These are phyloP conservation scores for Orchesellides sinensis DNA, from an alignment of 2,888 invertebrate genomes.

Conservation along the genomic window DNA sequence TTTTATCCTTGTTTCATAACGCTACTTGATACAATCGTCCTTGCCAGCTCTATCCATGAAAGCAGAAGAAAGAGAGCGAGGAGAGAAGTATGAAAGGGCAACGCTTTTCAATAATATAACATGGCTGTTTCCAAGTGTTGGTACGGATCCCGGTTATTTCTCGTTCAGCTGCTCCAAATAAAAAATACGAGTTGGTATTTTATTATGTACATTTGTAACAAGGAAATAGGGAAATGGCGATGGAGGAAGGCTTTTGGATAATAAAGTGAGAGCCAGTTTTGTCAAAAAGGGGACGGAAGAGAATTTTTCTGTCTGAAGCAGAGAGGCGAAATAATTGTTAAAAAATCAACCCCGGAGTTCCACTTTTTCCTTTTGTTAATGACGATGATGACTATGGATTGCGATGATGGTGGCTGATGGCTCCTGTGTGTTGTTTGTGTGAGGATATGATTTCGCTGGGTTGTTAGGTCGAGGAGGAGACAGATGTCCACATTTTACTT, in stretches of 20 bases:
- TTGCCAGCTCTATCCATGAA: background rate
- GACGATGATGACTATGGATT: slow-evolving; percentile 8
- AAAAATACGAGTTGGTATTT: background rate
- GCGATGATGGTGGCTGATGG: slow-evolving; percentile 31
- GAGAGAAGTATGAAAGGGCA: no score
- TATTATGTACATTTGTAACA: no score
- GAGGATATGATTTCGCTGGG: slow-evolving; percentile 9
- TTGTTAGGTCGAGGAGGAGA: slow-evolving; percentile 17
- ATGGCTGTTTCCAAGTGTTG: no score
- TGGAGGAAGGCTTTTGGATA: slow-evolving; percentile 16
- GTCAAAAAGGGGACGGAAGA: slow-evolving; percentile 8
- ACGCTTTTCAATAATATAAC: no score
- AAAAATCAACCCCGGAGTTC: slow-evolving; percentile 65
- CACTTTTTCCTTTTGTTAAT: slow-evolving; percentile 47
- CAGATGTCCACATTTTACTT: slow-evolving; percentile 59
- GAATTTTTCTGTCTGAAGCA: slow-evolving; percentile 7
- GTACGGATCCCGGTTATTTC: no score
- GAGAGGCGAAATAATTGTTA: slow-evolving; percentile 45
- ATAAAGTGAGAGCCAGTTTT: slow-evolving; percentile 26
- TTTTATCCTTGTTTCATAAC: background rate
- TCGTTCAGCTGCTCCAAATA: background rate
- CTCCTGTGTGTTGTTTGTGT: slow-evolving; percentile 32
- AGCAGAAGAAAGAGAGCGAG: no score
- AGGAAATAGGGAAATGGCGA: slow-evolving; percentile 29
- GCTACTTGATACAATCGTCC: background rate